A percentile compares a stretch with the other conserved stretches of the same genome.
These are phyloP conservation scores for Apis laboriosa DNA, from an alignment of 1,140 invertebrate genomes.

Conservation along the genomic window DNA sequence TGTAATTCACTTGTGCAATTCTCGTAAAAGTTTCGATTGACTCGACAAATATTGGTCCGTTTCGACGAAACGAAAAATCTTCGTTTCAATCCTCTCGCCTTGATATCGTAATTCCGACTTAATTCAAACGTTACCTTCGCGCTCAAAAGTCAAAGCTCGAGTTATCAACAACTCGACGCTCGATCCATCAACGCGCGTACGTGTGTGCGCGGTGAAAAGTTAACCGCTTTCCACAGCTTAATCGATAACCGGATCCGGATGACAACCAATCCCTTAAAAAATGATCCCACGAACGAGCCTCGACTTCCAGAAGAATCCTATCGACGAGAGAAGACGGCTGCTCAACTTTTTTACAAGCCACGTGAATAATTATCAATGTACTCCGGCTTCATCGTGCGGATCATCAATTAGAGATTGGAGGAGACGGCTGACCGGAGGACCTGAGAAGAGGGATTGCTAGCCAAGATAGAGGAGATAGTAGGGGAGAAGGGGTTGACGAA, in stretches of 20 bases:
- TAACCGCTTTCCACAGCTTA: neutral
- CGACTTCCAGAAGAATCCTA: neutral
- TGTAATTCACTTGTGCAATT: neutral
- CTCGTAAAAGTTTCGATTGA: no score
- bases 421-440: neutral
- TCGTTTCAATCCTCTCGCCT: no score
- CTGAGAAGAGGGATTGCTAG: conserved; percentile 27
- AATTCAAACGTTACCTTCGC: neutral
- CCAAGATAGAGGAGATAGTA: neutral
- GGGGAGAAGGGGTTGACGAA: conserved; percentile 25
- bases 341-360: neutral
- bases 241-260: conserved; percentile 25
- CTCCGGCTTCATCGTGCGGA: neutral
- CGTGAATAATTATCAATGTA: neutral
- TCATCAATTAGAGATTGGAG: neutral
- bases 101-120: neutral
- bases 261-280: neutral
- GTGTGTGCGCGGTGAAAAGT: neutral
- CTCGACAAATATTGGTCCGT: no score
- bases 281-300: neutral
- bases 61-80: no score
- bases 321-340: no score
- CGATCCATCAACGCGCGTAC: conserved; percentile 27
- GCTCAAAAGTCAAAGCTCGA: no score
- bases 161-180: neutral